These are phyloP conservation scores for Drosophila watanabei DNA, from an alignment of 1,140 invertebrate species.

Conservation along the genomic window DNA sequence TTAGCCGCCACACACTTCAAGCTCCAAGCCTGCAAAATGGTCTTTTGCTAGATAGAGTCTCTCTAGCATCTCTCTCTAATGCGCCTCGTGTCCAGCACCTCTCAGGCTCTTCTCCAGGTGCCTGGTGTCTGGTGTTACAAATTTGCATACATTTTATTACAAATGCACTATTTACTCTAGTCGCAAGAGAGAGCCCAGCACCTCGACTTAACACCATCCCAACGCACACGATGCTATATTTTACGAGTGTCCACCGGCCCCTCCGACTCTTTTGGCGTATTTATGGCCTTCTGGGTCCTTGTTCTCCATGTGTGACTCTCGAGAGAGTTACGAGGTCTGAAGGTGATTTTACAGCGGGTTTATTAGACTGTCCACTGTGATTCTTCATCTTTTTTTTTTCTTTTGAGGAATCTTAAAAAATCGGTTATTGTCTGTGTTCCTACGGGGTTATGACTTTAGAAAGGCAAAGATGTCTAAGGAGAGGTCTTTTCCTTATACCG, in stretches of 20 bases:
- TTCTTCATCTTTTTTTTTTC: background rate
- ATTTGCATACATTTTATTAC: constrained; percentile 63
- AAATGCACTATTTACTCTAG: constrained; percentile 49
- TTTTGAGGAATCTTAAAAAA: background rate
- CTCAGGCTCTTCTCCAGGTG: background rate
- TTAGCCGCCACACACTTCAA: constrained; percentile 50
- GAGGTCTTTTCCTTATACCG: too few species aligned
- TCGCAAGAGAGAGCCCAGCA: constrained; percentile 9
- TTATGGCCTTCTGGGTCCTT: constrained; percentile 30
- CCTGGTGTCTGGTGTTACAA: constrained; percentile 40
- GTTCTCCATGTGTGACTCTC: constrained; percentile 14
- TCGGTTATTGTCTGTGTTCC: background rate
- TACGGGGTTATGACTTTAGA: constrained; percentile 20
- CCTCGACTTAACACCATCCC: constrained; percentile 37
- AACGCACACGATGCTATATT: constrained; percentile 41
- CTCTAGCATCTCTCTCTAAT: constrained; percentile 2
- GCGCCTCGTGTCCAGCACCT: constrained; percentile 3
- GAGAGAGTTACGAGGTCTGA: constrained; percentile 28
- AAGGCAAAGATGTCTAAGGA: background rate
- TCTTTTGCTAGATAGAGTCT: constrained; percentile 21
- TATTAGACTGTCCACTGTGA: constrained; percentile 2
- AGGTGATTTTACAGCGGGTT: background rate
- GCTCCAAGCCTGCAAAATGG: constrained; percentile 11
- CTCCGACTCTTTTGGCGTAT: constrained; percentile 13
- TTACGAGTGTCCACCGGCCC: constrained; percentile 19